These are phyloP conservation scores for Paramormyrops kingsleyae DNA, from an alignment of 2,113 vertebrate species.

Conservation along the genomic window DNA sequence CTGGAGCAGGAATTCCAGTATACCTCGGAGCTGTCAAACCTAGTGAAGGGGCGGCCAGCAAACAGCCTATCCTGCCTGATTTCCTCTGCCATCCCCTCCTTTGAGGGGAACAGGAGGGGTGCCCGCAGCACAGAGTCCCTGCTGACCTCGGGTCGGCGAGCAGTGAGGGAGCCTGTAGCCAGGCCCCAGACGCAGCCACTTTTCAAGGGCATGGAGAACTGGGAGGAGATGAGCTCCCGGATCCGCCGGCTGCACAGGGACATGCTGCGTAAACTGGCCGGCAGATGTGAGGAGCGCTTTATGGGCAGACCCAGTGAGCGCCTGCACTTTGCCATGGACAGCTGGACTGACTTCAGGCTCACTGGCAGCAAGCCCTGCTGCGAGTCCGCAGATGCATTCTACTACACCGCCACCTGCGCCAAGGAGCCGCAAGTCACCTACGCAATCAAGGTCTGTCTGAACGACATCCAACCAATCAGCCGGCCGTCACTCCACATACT, in stretches of 20 bases:
- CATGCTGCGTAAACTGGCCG: constrained; percentile 63
- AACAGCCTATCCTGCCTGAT: constrained; percentile 58
- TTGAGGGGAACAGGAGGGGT: constrained; percentile 50
- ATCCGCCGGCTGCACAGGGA: constrained; percentile 66
- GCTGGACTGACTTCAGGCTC: constrained; percentile 74
- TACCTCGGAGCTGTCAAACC: constrained; percentile 54
- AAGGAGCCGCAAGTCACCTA: constrained; percentile 71
- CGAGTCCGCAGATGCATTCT: constrained; percentile 69
- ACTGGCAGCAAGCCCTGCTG: constrained; percentile 69
- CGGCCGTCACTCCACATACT: background rate
- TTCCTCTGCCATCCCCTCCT: constrained; percentile 36
- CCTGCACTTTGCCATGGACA: constrained; percentile 68
- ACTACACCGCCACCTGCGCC: constrained; percentile 71
- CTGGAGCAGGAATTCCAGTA: constrained; percentile 60
- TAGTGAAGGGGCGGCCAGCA: constrained; percentile 47
- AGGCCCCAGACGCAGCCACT: constrained; percentile 65
- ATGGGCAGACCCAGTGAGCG: constrained; percentile 72
- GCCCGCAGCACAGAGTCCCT: constrained; percentile 67
- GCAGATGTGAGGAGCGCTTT: constrained; percentile 70
- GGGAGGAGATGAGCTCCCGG: constrained; percentile 64
- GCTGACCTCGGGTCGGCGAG: constrained; percentile 40
- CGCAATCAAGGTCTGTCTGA: constrained; percentile 67
- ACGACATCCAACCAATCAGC: background rate
- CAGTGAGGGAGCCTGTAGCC: constrained; percentile 48
- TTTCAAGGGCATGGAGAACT: constrained; percentile 65